phyloP scores from a whole-genome alignment of 2,113 vertebrate species.

The Oryzias celebensis region DNA sequence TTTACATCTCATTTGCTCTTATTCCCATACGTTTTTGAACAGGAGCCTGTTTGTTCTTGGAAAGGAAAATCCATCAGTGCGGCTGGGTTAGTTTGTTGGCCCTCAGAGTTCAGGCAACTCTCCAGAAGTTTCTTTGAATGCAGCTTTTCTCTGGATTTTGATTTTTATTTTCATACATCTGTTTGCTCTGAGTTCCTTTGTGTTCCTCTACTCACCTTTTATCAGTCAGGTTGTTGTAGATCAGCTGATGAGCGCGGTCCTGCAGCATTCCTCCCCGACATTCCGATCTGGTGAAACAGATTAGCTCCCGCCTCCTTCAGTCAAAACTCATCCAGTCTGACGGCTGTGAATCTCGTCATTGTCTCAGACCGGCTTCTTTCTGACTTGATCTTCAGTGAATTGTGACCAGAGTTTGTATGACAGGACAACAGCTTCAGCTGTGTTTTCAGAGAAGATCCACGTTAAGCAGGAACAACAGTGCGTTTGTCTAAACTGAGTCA shows the following conservation, averaged over 20 bases:
- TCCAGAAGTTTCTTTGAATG: not conserved
- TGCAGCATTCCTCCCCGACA: constrained; percentile 48
- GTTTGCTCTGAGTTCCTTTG: not conserved
- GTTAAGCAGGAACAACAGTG: too few species aligned
- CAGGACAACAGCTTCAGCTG: too few species aligned
- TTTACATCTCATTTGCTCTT: too few species aligned
- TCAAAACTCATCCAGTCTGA: not conserved
- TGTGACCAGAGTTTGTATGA: too few species aligned
- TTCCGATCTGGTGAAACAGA: constrained; percentile 10
- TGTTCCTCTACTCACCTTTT: not conserved
- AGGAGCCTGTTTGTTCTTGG: too few species aligned
- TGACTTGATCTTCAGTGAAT: not conserved
- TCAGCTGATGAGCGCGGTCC: constrained; percentile 24
- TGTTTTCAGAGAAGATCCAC: too few species aligned
- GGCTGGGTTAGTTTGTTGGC: too few species aligned
- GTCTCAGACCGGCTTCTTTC: not conserved
- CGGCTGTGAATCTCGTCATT: constrained; percentile 8
- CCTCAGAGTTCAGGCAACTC: too few species aligned
- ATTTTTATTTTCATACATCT: not conserved
- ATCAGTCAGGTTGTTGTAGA: not conserved
- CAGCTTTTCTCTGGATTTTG: not conserved
- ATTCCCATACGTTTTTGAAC: too few species aligned
- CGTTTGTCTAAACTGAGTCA: too few species aligned
- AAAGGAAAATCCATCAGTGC: too few species aligned
- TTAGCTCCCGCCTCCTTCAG: constrained; percentile 13